Evolutionary conservation across 2,888 invertebrate genomes (phyloP).

Genomic region (Acleris sparsana): DNA sequence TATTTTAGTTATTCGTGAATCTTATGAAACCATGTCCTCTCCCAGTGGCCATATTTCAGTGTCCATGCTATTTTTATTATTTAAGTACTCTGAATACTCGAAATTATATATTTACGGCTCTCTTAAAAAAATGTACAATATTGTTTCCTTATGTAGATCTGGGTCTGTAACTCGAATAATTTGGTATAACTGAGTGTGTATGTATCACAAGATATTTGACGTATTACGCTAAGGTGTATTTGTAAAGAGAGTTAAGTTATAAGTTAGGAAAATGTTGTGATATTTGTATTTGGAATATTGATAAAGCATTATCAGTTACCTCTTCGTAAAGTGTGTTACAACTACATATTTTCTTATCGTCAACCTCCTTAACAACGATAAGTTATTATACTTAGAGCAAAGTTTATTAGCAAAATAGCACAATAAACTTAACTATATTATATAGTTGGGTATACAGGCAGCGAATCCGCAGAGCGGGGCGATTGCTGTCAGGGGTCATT

Average conservation of each 20-base stretch:
- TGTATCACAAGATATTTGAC: conserved; percentile 69
- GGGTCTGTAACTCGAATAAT: conserved; percentile 59
- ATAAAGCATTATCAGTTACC: conserved; percentile 53
- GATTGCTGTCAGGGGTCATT: too few relatives aligned
- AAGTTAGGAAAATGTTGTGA: conserved; percentile 81
- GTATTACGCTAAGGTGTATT: conserved; percentile 72
- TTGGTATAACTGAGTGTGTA: conserved; percentile 58
- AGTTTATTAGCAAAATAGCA: too few relatives aligned
- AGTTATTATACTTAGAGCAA: not conserved
- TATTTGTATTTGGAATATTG: conserved; percentile 84
- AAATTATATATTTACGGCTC: conserved; percentile 55
- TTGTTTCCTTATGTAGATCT: conserved; percentile 55
- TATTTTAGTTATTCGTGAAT: conserved; percentile 27
- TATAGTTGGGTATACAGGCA: too few relatives aligned
- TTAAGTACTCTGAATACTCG: conserved; percentile 48
- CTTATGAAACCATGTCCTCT: conserved; percentile 47
- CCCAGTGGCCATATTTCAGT: conserved; percentile 77
- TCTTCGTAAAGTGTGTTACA: conserved; percentile 35
- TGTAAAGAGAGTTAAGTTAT: conserved; percentile 75
- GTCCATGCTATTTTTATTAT: conserved; percentile 62
- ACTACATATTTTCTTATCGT: conserved; percentile 12
- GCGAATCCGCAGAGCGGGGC: too few relatives aligned
- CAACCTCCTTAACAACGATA: conserved; percentile 12
- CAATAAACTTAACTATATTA: too few relatives aligned
- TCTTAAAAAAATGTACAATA: conserved; percentile 48